phyloP scores from a whole-genome alignment of 2,113 vertebrate species.

The Junco hyemalis region DNA sequence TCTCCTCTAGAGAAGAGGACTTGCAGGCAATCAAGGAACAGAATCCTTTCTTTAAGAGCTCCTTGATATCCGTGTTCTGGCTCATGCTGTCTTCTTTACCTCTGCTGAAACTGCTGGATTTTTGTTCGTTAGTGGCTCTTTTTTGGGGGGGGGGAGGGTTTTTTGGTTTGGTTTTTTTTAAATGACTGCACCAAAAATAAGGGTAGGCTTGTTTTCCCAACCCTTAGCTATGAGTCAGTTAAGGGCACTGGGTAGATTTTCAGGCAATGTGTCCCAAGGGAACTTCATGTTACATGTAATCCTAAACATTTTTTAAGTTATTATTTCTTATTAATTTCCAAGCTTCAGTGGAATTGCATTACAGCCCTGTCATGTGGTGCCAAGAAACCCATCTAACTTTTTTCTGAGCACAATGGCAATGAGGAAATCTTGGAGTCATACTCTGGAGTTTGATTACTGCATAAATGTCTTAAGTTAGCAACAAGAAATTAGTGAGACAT shows the following conservation, averaged over 20 bases:
- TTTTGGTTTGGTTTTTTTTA: accelerated
- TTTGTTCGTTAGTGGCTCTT: neutral
- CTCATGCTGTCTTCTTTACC: neutral
- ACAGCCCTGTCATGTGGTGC: neutral
- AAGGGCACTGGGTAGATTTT: neutral
- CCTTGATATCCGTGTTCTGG: neutral
- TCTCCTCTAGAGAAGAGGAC: neutral
- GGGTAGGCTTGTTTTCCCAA: neutral
- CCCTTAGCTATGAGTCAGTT: neutral
- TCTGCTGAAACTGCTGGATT: neutral
- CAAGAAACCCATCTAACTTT: neutral
- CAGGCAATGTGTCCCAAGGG: neutral
- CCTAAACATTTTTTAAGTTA: neutral
- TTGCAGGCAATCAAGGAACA: neutral
- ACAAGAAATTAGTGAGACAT: neutral
- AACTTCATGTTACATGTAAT: neutral
- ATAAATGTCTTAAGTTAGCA: neutral
- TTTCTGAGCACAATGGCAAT: neutral
- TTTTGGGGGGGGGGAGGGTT: too few relatives aligned
- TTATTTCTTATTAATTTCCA: neutral
- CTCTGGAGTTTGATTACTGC: neutral
- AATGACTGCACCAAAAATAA: neutral
- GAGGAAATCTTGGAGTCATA: neutral
- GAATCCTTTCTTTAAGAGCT: neutral
- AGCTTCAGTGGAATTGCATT: neutral